phyloP scores from a whole-genome alignment of 2,797 vertebrate species.

The Argya squamiceps region DNA sequence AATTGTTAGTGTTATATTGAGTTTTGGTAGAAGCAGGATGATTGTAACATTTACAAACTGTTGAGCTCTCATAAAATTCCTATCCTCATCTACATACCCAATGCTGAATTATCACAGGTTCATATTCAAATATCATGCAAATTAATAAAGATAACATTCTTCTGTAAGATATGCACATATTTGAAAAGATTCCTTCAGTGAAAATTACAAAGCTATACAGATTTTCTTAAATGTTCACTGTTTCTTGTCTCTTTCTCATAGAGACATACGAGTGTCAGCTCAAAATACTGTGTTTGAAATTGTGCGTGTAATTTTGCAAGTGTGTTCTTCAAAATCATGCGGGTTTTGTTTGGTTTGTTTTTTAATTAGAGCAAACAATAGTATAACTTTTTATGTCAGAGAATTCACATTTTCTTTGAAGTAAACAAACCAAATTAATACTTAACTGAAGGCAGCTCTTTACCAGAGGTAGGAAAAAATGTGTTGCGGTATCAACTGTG shows the following conservation, averaged over 20 bases:
- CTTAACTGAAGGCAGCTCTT: not conserved
- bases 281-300: not conserved
- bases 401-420: not conserved
- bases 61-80: not conserved
- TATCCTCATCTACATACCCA: not conserved
- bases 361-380: not conserved
- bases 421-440: not conserved
- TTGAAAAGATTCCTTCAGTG: not conserved
- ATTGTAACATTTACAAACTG: not conserved
- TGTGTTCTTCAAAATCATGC: fast-evolving
- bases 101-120: not conserved
- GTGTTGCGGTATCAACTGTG: not conserved
- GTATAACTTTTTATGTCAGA: not conserved
- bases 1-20: fast-evolving
- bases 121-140: not conserved
- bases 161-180: not conserved
- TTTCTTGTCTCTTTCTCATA: not conserved
- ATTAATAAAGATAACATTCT: not conserved
- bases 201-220: not conserved
- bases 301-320: not conserved
- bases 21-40: not conserved
- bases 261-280: fast-evolving
- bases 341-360: not conserved
- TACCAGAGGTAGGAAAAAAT: not conserved
- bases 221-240: not conserved